Evolutionary conservation across 2,113 vertebrate genomes (phyloP), one percentile per base, ranked within the genome.

Genomic region (Polypterus senegalus): DNA sequence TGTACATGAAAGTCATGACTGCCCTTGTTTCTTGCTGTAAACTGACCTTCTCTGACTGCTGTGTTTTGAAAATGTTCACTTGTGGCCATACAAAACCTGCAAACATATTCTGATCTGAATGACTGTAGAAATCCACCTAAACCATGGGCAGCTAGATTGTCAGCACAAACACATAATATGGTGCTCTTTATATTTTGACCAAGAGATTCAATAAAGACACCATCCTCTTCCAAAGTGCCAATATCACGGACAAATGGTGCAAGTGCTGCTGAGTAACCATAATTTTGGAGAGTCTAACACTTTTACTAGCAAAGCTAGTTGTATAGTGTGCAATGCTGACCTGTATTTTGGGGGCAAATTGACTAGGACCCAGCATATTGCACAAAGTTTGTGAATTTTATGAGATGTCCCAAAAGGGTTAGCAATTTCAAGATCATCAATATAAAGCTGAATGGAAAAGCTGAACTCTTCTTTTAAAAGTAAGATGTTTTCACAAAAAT

Each of bases 111-210:
- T 6, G 58, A 61, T 51, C 10, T 7, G 63, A 70, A 70, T 62
- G 59, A 59, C 49, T 62, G 58, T 46, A 66, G 58, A 56, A 66
- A 66, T 8, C 61, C 63, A 43, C 27, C 55, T 49, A 69, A 61
- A 5, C 65, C 59, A 64, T 66, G 59, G 4, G 58, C 65, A 4
- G 49, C 62, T 61, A 66, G 65, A 70, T 66, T 64, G 55, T 70
- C 65, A 53, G 65, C 65, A 70, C 54, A 66, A 3, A 64, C 64
- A 60, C 2, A 58, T 8, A 65, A 7, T 3, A 65, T 57, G 52
- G 61, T 62, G 45, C 56, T 51, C 52, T 52, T 65, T 3, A 68
- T 44, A 61, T 60, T 61, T 27, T 58, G 54, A 61, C 63, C 54
- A 6, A 64, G 47, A 9, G 49, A 54, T 57, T 67, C 58, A 53